Base-by-base conservation (phyloP, 2,113 vertebrate species). In the Oophaga pumilio region DNA sequence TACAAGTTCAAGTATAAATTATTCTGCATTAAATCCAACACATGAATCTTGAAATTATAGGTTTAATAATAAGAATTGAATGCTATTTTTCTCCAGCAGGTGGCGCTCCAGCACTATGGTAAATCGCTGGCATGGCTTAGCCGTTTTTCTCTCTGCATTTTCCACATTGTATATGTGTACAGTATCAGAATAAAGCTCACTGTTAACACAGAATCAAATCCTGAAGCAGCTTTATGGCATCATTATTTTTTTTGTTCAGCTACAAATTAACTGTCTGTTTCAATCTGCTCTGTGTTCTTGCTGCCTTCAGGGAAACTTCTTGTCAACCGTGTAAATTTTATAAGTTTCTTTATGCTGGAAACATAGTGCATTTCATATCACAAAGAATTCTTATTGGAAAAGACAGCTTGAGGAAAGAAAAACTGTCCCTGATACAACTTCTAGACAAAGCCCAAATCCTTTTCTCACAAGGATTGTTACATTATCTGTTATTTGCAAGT, bases 241-340 rank as follows among this genome's bases (percentile, higher is more conserved):
- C 91, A 89, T 92, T 92, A 91, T 92, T 93, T 92, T 91, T 94
- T 90, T 94, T 90, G 69, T 91, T 92, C 90, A 89, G 92, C 90
- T 92, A 90, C 92, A 92, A 92, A 93, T 93, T 92, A 93, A 89
- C 92, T 94, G 91, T 92, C 91, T 85, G 89, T 88, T 93, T 91
- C 92, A 90, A 92, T 93, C 89, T 89, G 86, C 50, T 89, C 89
- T 60, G n/a, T 88, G 87, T 90, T 90, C 91, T 89, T 89, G 83
- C 53, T 90, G 92, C 92, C 92, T 92, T 92, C 14, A 1, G 90
- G 91, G 91, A 93, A 85, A 89, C 91, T 89, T 91, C 89, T 90
- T 90, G 90, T 93, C 92, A 91, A 90, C 90, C 90, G 89, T 20
- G 89, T 76, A 88, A 91, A 90, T 90, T 93, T 91, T 89, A 76